Base-by-base conservation (phyloP, 2,797 vertebrate species). In the Glyptemys insculpta region DNA sequence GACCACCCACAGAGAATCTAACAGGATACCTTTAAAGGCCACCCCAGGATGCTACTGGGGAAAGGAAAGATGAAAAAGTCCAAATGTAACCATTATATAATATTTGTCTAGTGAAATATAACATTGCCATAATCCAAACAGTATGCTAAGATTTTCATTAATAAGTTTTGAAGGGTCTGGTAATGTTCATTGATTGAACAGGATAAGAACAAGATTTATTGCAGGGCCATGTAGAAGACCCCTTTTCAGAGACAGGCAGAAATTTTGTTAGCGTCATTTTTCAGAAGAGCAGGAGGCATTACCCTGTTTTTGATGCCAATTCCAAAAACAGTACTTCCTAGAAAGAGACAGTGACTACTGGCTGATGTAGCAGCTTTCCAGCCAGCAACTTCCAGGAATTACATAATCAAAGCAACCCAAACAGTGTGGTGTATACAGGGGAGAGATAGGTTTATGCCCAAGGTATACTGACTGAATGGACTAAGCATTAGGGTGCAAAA, bases 1-100 rank as follows among this genome's bases (percentile, higher is more conserved):
- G 98, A 87, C 98, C 98, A 98, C 98, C 98, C 98, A 98, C 87
- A 31, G 93, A 98, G 98, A 98, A 93, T 96, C 91, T 96, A 97
- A 97, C 89, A 94, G 92, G 94, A 97, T 94, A 91, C 86, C 95
- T 97, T 97, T 94, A 90, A 94, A 97, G 96, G 96, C 96, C 96
- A 96, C 96, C 95, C 96, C 82, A 94, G 96, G 96, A 96, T 92
- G 94, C 87, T 68, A 90, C 15, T 37, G 79, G 65, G 84, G 91
- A 97, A 96, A 96, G 94, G 68, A 96, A 96, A 87, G 49, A 88
- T 56, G 41, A 95, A 59, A 88, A 95, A 83, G 91, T 96, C 95
- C 92, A 97, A 97, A 94, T 92, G 92, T 27, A 97, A 96, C 89
- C n/a, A 49, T 96, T 95, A 85, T 88, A 31, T 85, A 93, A 82